Base-by-base conservation (phyloP, 2,797 vertebrate genomes). In the Spondyliosoma cantharus region DNA sequence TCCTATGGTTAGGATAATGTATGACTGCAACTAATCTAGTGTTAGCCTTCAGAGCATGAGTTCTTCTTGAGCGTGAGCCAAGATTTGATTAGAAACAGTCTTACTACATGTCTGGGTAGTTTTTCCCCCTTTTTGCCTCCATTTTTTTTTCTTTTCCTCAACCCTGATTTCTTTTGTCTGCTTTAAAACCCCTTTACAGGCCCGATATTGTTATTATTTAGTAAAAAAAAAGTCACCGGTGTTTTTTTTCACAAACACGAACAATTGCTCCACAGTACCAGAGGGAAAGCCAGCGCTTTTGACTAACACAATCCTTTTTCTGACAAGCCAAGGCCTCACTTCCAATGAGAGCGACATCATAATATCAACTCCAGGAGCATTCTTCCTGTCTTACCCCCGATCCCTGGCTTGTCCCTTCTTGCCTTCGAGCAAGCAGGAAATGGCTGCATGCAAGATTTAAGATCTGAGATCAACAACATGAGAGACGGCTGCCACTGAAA, bases 331-430 rank as follows among this genome's bases (percentile, higher is more conserved):
- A 82, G 66, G 60, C 77, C 76, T 76, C 71, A n/a, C 52, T 74
- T 87, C 67, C 80, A 81, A 83, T 68, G 68, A 57, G 77, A 83
- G 80, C 82, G 75, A 89, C 89, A 89, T 80, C 80, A 61, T 87
- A 77, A 78, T 80, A 87, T 85, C 80, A 86, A 76, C 81, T 86
- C 43, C n/a, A 72, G 79, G 81, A 71, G 88, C 89, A 91, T 93
- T 92, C 91, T 89, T 91, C 80, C 89, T 52, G 78, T 89, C 91
- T 88, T 79, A 78, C 65, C 87, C 87, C 74, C 46, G 4, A 88
- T 85, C 81, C 80, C 50, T 29, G 82, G 90, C 93, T 89, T 94
- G 93, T 93, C 89, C 90, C 83, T 91, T 94, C 92, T 93, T 93
- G 92, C 90, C 92, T 89, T 84, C 62, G 3, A 91, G 91, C 91